These are phyloP conservation scores for Gopherus flavomarginatus DNA, from an alignment of 2,113 vertebrate genomes.

Conservation along the genomic window DNA sequence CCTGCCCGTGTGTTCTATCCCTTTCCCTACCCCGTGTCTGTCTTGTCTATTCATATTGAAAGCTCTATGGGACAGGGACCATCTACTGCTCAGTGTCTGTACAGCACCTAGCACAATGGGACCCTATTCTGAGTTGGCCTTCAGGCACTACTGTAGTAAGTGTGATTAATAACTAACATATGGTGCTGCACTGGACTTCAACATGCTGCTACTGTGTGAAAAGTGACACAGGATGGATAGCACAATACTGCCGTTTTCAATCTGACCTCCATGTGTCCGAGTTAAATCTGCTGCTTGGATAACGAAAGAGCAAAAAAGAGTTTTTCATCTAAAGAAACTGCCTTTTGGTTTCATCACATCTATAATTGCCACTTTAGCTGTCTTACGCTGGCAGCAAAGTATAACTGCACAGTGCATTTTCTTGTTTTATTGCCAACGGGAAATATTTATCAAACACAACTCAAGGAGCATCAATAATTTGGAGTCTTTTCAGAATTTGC, in stretches of 20 bases:
- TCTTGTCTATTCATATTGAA: neutral
- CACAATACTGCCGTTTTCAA: too few relatives aligned
- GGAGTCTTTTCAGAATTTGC: neutral
- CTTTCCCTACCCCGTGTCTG: neutral
- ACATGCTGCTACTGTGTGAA: neutral
- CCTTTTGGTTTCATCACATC: neutral
- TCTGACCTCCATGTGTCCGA: neutral
- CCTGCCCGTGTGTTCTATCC: neutral
- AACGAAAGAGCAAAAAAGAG: neutral
- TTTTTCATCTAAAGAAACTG: neutral
- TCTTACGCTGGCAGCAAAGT: neutral
- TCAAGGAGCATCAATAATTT: neutral
- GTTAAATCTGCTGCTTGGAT: neutral
- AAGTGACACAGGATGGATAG: neutral
- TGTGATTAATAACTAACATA: neutral
- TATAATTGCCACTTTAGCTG: neutral
- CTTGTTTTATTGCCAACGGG: neutral
- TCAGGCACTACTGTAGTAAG: neutral
- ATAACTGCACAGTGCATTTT: neutral
- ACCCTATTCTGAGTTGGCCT: neutral
- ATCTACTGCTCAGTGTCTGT: neutral
- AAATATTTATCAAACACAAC: neutral
- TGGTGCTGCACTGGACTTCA: neutral
- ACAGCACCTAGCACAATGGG: neutral
- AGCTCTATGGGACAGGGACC: neutral